A percentile compares a stretch with the other conserved stretches of the same genome.
Conservation (phyloP, 2,113 vertebrate genomes). For the Atlantisia rogersi region DNA sequence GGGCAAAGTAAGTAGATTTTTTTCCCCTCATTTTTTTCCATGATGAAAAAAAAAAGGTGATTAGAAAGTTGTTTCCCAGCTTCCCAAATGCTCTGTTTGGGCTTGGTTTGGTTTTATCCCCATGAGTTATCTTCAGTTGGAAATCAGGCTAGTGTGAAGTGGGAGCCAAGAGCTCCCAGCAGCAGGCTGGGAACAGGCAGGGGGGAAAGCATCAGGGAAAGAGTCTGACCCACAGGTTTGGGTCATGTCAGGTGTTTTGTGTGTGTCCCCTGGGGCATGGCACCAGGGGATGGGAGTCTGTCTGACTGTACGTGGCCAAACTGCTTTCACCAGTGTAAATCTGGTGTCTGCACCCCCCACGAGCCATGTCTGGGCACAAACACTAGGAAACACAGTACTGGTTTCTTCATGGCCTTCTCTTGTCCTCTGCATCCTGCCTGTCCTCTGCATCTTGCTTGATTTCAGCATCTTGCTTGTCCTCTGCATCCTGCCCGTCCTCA, state of each 20-base stretch:
- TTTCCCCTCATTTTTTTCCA: too few relatives aligned
- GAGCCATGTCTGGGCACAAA: background rate
- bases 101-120: background rate
- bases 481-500: too few relatives aligned
- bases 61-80: background rate
- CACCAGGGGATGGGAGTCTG: background rate
- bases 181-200: background rate
- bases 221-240: background rate
- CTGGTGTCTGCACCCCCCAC: background rate
- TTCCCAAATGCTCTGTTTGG: background rate
- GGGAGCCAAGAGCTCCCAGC: background rate
- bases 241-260: accelerated
- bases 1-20: background rate
- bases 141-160: background rate
- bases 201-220: background rate
- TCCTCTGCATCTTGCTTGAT: too few relatives aligned
- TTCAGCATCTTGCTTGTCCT: too few relatives aligned
- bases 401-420: background rate
- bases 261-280: background rate
- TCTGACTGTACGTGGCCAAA: background rate
- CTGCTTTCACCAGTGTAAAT: background rate
- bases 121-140: background rate
- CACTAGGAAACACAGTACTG: background rate
- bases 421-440: background rate
- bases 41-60: background rate